Conservation (phyloP, 1,140 invertebrate genomes). For the Zaprionus davidi region DNA sequence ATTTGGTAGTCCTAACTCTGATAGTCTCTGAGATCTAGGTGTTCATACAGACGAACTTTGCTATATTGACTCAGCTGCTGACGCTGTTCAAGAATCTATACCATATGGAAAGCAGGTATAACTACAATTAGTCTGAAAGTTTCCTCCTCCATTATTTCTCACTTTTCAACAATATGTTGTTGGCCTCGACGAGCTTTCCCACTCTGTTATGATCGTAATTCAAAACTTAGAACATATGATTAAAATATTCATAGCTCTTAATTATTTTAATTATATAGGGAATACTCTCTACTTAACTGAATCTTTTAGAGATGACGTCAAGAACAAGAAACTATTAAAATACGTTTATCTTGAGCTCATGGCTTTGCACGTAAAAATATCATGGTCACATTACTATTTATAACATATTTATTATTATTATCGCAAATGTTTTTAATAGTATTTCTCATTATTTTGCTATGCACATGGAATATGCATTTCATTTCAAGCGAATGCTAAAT, state of each 20-base stretch:
- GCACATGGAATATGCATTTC: conserved; percentile 23
- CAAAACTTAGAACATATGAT: conserved; percentile 1
- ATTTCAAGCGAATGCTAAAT: conserved; percentile 37
- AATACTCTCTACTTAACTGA: background rate
- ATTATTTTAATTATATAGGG: conserved; percentile 16
- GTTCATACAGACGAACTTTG: too few species aligned
- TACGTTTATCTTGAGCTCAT: background rate
- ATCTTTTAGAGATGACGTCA: background rate
- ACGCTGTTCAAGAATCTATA: too few species aligned
- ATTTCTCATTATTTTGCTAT: background rate
- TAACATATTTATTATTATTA: background rate
- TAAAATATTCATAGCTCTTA: conserved; percentile 17
- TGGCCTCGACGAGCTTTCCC: background rate
- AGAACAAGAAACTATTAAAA: background rate
- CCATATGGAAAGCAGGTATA: too few species aligned
- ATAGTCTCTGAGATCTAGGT: too few species aligned
- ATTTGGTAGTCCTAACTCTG: too few species aligned
- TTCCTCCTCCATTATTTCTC: background rate
- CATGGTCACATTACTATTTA: background rate
- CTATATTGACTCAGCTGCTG: too few species aligned
- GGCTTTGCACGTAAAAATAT: background rate
- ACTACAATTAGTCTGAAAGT: background rate
- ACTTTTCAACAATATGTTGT: background rate
- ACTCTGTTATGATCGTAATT: conserved; percentile 12
- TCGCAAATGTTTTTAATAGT: conserved; percentile 1